phyloP scores from a whole-genome alignment of 2,888 invertebrate genomes.

The Heterodera filipjevi region DNA sequence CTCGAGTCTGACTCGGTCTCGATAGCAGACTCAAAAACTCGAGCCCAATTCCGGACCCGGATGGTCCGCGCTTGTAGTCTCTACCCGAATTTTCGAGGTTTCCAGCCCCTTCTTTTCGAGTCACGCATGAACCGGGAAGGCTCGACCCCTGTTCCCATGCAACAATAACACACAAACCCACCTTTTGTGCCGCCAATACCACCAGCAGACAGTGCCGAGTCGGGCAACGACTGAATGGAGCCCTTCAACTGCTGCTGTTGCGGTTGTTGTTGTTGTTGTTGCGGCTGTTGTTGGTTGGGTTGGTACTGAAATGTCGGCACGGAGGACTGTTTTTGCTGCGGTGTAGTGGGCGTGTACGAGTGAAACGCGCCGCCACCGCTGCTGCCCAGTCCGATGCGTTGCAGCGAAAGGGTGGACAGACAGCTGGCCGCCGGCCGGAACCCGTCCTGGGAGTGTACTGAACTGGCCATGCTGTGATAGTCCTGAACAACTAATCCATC shows the following conservation, averaged over 20 bases:
- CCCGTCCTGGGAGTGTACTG: conserved; percentile 42
- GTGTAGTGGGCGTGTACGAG: conserved; percentile 31
- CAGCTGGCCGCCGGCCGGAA: conserved; percentile 27
- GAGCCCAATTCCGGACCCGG: too few relatives aligned
- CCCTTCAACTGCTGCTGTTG: conserved; percentile 39
- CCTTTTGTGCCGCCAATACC: background rate
- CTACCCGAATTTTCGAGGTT: too few relatives aligned
- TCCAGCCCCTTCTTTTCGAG: too few relatives aligned
- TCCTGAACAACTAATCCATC: conserved; percentile 51
- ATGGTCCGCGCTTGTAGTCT: too few relatives aligned
- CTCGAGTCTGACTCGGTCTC: too few relatives aligned
- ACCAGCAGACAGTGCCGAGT: conserved; percentile 37
- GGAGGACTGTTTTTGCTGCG: conserved; percentile 25
- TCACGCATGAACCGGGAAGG: too few relatives aligned
- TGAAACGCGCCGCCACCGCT: conserved; percentile 30
- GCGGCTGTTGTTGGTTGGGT: conserved; percentile 25
- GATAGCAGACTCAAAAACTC: too few relatives aligned
- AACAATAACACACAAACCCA: too few relatives aligned
- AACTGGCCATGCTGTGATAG: conserved; percentile 45
- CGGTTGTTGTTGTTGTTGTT: conserved; percentile 39
- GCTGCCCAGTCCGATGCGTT: conserved; percentile 34
- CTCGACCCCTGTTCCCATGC: too few relatives aligned
- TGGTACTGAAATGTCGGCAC: too few relatives aligned
- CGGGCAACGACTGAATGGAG: conserved; percentile 49
- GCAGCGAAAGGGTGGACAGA: conserved; percentile 40